Evolutionary conservation across 2,888 invertebrate genomes (phyloP), one percentile per base, ranked within the genome.

Genomic region (Oligia latruncula): DNA sequence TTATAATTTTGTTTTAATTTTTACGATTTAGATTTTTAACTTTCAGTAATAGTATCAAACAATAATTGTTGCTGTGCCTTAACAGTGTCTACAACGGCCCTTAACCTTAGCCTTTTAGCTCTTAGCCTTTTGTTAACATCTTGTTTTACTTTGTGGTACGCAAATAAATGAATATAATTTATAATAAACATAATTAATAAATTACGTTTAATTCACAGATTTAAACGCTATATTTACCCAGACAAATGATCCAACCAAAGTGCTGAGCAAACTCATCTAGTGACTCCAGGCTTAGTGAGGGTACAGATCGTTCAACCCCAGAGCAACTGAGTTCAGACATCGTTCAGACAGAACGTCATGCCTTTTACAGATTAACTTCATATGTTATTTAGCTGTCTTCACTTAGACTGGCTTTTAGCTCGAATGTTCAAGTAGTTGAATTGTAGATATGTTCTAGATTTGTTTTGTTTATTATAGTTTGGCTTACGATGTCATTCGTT

Each of bases 341-440:
- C 29, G 17, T 67, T 60, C n/a, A 78, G 60, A 35, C 62, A 43
- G 11, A 5, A 43, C 60, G 49, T 8, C 46, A 15, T 60, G 60
- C 13, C 40, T 49, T 80, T 74, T 62, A 74, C 43, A 62, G 80
- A 80, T 76, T 55, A 71, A 52, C 52, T 76, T 66, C 76, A 81
- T 76, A 40, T 2, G 13, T 35, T 71, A 75, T 81, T 75, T 81
- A 74, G 52, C 15, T 52, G n/a, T 8, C n/a, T 65, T 43, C 8
- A 52, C 11, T 46, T 35, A 13, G 4, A 4, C 29, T 55, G 62
- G 35, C 43, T 64, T 58, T 68, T 64, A 40, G 20, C 13, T 64
- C 0, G 15, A 78, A 17, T 60, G 5, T 29, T 71, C 20, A 40
- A 40, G 58, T 29, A 65, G 40, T 60, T 23, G 40, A n/a, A 40